A percentile compares a stretch with the other conserved stretches of the same genome.
phyloP scores from a whole-genome alignment of 2,888 invertebrate genomes.

The Pristionchus maxplancki region DNA sequence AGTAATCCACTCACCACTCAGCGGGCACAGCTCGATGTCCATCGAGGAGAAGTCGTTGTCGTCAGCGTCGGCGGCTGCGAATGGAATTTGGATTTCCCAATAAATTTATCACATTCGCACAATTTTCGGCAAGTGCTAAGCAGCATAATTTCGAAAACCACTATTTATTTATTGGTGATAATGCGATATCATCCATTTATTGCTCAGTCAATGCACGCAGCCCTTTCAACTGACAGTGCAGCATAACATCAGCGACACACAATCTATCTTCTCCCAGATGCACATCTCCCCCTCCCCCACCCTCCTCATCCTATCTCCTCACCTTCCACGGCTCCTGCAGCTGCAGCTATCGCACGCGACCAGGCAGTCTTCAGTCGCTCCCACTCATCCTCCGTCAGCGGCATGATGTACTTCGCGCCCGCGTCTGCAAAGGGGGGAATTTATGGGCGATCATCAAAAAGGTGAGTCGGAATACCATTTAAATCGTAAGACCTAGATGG shows the following conservation, averaged over 20 bases:
- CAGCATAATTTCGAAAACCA: too few relatives aligned
- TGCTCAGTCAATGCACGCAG: too few relatives aligned
- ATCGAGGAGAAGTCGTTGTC: conserved; percentile 47
- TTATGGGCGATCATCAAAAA: not conserved
- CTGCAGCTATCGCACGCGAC: not conserved
- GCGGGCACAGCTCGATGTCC: conserved; percentile 10
- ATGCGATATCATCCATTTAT: too few relatives aligned
- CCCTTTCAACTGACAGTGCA: too few relatives aligned
- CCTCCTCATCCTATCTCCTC: not conserved
- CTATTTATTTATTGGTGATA: too few relatives aligned
- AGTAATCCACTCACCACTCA: not conserved
- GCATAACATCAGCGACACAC: too few relatives aligned
- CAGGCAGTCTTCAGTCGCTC: conserved; percentile 52
- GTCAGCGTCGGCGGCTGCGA: not conserved
- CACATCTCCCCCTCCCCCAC: not conserved
- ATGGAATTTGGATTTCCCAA: not conserved
- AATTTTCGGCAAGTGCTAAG: too few relatives aligned
- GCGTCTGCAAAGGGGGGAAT: not conserved
- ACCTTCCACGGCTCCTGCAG: not conserved
- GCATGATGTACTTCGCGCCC: conserved; percentile 54
- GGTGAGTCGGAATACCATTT: too few relatives aligned
- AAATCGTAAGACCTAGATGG: too few relatives aligned
- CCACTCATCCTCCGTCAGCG: conserved; percentile 61
- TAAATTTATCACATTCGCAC: not conserved
- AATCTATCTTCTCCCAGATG: too few relatives aligned